These are phyloP conservation scores for Drosophila dunni DNA, from an alignment of 1,140 invertebrate genomes.

Conservation along the genomic window DNA sequence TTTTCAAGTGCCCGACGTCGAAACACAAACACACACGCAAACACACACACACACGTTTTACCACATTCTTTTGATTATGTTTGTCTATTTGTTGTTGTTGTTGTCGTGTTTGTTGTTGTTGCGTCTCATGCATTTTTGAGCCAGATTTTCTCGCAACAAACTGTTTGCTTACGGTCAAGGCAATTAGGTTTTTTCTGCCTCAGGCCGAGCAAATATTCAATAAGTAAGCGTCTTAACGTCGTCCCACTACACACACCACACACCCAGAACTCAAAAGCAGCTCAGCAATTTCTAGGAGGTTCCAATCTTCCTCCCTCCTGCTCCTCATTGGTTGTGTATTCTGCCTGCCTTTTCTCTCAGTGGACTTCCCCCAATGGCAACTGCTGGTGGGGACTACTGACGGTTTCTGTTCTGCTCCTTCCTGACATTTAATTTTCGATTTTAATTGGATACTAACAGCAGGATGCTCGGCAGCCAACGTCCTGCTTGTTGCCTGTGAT, in stretches of 20 bases:
- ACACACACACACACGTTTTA: constrained; percentile 10
- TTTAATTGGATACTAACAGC: constrained; percentile 84
- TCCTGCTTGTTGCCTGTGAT: constrained; percentile 59
- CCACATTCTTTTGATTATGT: constrained; percentile 77
- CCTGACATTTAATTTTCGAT: constrained; percentile 83
- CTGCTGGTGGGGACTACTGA: constrained; percentile 9
- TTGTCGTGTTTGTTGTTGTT: constrained; percentile 54
- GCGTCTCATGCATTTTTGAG: constrained; percentile 75
- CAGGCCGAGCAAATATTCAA: constrained; percentile 73
- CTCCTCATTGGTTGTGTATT: constrained; percentile 4
- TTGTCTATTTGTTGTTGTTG: constrained; percentile 74
- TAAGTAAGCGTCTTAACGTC: constrained; percentile 77
- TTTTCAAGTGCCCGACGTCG: constrained; percentile 69
- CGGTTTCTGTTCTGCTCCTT: constrained; percentile 41
- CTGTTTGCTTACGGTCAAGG: constrained; percentile 79
- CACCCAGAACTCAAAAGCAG: background rate
- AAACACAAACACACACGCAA: constrained; percentile 3
- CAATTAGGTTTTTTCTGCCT: constrained; percentile 78
- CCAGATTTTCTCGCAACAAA: background rate
- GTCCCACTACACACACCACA: constrained; percentile 1
- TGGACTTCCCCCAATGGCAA: constrained; percentile 1
- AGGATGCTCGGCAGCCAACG: constrained; percentile 65
- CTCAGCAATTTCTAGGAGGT: constrained; percentile 1
- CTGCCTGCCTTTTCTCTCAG: constrained; percentile 1
- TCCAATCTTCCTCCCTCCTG: background rate